These are phyloP conservation scores for Synergus gifuensis DNA, from an alignment of 2,888 invertebrate species.

Conservation along the genomic window DNA sequence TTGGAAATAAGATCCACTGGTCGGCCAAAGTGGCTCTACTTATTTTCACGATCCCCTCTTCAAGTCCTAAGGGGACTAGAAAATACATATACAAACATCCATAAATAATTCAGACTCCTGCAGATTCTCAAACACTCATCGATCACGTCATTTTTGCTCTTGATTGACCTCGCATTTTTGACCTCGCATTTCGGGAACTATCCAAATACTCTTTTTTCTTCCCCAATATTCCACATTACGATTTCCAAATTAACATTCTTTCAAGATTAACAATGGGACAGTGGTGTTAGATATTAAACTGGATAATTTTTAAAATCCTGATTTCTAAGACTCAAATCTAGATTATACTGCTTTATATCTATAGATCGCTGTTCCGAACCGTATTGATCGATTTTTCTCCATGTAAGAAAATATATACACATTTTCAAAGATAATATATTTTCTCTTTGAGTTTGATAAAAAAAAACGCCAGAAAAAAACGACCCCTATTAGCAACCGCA, in stretches of 20 bases:
- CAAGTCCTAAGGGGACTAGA: background rate
- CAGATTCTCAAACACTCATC: background rate
- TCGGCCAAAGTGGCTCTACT: slow-evolving; percentile 52
- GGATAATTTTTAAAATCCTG: too few species aligned
- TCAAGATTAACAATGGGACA: too few species aligned
- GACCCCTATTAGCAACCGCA: background rate
- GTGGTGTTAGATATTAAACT: too few species aligned
- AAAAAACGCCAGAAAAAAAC: background rate
- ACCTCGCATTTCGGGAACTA: background rate
- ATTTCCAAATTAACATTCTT: too few species aligned
- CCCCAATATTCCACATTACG: too few species aligned
- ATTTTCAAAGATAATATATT: background rate
- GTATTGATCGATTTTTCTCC: too few species aligned
- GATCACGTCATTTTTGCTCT: background rate
- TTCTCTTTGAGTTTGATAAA: background rate
- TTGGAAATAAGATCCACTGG: slow-evolving; percentile 61
- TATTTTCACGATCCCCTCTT: slow-evolving; percentile 48
- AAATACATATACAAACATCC: slow-evolving; percentile 15
- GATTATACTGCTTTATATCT: too few species aligned
- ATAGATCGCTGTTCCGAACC: too few species aligned
- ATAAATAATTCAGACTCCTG: slow-evolving; percentile 6
- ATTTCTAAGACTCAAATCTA: too few species aligned
- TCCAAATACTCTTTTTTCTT: too few species aligned
- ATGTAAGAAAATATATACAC: background rate
- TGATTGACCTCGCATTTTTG: background rate